Evolutionary conservation across 2,113 vertebrate species (phyloP), one percentile per base, ranked within the genome.

Genomic region (Cepphus grylle): DNA sequence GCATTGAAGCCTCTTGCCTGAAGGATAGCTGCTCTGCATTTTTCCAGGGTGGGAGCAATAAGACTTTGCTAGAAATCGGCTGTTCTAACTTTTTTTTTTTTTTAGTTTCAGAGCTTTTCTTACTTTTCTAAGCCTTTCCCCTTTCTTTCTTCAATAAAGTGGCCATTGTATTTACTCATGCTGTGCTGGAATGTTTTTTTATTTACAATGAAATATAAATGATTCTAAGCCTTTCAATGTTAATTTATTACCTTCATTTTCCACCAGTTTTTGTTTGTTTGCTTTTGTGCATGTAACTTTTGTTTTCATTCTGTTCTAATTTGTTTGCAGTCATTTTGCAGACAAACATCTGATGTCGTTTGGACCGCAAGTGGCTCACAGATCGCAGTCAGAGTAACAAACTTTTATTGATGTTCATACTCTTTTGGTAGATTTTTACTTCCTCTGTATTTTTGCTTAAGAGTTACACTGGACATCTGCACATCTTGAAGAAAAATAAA

Each of bases 191-290:
- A 90, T 88, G 66, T 65, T 96, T 77, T 88, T 87, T 55, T 93
- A 71, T 93, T 93, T 97, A 88, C 74, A 90, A 16, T 84, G 43
- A 93, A 82, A 61, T 49, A 79, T 77, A 95, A 94, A 82, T 65
- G 2, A 58, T 72, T 36, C 21, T 86, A 95, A 88, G 38, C 22
- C 29, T 82, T 77, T 90, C 85, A 53, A 8, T 49, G 69, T 76
- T 91, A 49, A 43, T 79, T 95, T 93, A 87, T 88, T 91, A 72
- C 81, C 53, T 56, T 85, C 72, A 38, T 91, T 95, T 96, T 93
- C 87, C 70, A 90, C 34, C 34, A 38, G 53, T 80, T 94, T 85
- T 72, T 95, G 49, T 93, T 93, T 89, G 73, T 40, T 96, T 94
- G 36, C 49, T 72, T 96, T 94, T 84, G 63, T 89, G 70, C 58